Conservation (phyloP, 2,113 vertebrate species). For the Nesoenas mayeri region DNA sequence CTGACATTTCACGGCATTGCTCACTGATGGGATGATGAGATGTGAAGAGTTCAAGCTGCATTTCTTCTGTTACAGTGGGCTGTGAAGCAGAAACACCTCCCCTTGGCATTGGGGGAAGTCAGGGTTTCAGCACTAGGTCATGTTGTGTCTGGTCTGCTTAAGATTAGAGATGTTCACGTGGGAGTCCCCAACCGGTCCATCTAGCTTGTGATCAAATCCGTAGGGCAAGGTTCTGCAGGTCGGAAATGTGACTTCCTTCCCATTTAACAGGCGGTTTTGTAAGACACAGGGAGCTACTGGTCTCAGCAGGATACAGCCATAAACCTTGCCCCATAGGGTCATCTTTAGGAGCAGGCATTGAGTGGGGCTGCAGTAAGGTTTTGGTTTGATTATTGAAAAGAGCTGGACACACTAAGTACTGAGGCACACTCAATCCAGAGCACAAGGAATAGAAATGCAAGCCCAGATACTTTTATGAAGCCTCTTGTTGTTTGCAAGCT, state of each 20-base stretch:
- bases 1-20: neutral
- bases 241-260: neutral
- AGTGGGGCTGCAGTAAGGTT: fast-evolving
- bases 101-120: neutral
- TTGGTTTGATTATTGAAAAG: neutral
- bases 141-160: slow-evolving; percentile 8
- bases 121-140: neutral
- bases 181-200: fast-evolving
- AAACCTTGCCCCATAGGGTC: neutral
- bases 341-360: neutral
- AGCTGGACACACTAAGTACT: fast-evolving
- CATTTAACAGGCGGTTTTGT: neutral
- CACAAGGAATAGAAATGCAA: neutral
- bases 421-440: neutral
- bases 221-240: neutral
- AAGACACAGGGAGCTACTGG: fast-evolving
- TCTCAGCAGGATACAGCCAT: neutral
- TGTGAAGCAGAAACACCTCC: neutral
- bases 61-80: neutral
- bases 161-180: neutral
- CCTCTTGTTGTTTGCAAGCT: fast-evolving
- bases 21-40: fast-evolving
- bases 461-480: neutral
- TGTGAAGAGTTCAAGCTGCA: slow-evolving; percentile 1
- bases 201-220: neutral